Conservation (phyloP, 2,888 invertebrate genomes). For the Notodonta dromedarius region DNA sequence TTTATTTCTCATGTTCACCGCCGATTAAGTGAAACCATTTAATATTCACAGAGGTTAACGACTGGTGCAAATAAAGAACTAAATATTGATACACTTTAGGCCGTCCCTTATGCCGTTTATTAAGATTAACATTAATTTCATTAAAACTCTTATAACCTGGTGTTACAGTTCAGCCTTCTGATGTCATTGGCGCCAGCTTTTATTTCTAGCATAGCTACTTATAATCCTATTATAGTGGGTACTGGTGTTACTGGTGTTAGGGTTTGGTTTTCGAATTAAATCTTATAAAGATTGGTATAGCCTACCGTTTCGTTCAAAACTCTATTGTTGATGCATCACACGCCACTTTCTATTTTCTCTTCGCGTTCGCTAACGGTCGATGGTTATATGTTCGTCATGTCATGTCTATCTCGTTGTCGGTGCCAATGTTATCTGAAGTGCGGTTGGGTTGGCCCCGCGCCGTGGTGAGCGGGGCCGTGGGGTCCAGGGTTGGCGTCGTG, state of each 20-base stretch:
- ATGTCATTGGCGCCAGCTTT: conserved; percentile 19
- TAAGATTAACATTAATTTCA: not conserved
- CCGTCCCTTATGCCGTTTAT: not conserved
- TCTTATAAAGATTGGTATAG: too few species aligned
- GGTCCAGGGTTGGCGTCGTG: conserved; percentile 19
- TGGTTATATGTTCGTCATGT: conserved; percentile 51
- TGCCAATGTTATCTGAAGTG: conserved; percentile 21
- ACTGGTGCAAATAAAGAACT: too few species aligned
- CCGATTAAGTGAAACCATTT: too few species aligned
- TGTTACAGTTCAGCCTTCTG: conserved; percentile 22
- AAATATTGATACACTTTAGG: too few species aligned
- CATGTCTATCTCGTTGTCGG: conserved; percentile 35
- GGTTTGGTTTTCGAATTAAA: conserved; percentile 4
- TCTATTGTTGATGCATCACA: too few species aligned
- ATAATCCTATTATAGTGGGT: not conserved
- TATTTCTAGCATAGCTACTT: not conserved
- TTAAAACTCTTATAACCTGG: conserved; percentile 15
- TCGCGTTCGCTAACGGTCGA: conserved; percentile 18
- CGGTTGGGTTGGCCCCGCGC: conserved; percentile 14
- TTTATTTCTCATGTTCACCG: too few species aligned
- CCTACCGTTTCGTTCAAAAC: too few species aligned
- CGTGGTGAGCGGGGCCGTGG: conserved; percentile 14
- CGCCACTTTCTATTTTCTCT: conserved; percentile 19
- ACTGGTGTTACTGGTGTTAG: conserved; percentile 7
- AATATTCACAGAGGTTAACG: too few species aligned